Conservation (phyloP, 2,888 invertebrate species). For the Heterodera filipjevi region DNA sequence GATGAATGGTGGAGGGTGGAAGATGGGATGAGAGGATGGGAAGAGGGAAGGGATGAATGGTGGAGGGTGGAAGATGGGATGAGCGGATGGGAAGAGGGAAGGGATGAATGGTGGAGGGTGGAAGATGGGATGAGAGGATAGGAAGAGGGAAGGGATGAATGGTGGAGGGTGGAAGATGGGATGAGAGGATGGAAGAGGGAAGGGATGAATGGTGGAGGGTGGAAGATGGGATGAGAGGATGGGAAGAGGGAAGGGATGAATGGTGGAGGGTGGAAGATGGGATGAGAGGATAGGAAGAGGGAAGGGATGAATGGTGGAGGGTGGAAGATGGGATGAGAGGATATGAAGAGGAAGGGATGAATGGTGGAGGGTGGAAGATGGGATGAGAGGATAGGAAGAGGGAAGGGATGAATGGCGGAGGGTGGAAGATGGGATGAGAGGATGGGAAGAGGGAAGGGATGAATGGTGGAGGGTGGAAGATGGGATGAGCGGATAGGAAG, state of each 20-base stretch:
- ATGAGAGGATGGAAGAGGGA: too few species aligned
- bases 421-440: too few species aligned
- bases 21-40: not conserved
- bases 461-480: not conserved
- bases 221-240: not conserved
- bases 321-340: too few species aligned
- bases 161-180: not conserved
- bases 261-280: not conserved
- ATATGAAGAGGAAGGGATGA: not conserved
- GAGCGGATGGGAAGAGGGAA: too few species aligned
- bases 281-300: not conserved
- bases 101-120: too few species aligned
- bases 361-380: not conserved
- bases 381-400: not conserved
- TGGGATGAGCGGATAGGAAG: not conserved
- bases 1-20: too few species aligned
- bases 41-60: not conserved
- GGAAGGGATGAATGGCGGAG: too few species aligned
- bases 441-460: not conserved
- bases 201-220: too few species aligned
- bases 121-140: not conserved
- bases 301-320: too few species aligned
- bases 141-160: not conserved
- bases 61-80: not conserved
- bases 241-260: not conserved